Evolutionary conservation across 2,113 vertebrate genomes (phyloP).

Genomic region (Ia io): DNA sequence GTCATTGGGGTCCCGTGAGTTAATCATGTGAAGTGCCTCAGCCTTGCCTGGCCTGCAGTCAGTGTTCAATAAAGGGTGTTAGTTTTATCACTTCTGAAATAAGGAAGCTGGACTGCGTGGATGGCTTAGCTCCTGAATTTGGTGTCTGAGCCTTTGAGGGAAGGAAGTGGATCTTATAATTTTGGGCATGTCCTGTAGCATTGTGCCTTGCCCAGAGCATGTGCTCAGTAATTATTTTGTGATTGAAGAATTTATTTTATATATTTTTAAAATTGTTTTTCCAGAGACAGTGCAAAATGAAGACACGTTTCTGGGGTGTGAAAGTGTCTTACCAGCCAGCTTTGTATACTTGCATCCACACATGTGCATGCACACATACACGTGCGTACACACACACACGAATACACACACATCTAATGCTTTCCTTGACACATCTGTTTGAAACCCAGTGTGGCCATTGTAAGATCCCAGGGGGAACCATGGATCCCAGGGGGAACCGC

Average conservation of each 20-base stretch:
- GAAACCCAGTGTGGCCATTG: neutral
- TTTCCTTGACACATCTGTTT: neutral
- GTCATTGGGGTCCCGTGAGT: neutral
- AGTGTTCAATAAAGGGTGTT: neutral
- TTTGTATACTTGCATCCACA: neutral
- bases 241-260: neutral
- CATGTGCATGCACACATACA: accelerated
- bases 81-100: neutral
- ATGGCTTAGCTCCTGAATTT: neutral
- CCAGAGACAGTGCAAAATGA: neutral
- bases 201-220: neutral
- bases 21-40: neutral
- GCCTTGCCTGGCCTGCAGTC: neutral
- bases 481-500: neutral
- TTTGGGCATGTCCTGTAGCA: neutral
- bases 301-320: neutral
- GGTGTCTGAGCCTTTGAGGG: neutral
- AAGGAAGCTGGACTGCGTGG: neutral
- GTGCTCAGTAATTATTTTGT: neutral
- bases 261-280: neutral
- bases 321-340: neutral
- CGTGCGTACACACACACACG: accelerated
- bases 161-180: neutral
- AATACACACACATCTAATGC: neutral
- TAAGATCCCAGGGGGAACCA: neutral